Conservation (phyloP, 2,888 invertebrate genomes). For the Amblyteles armatorius region DNA sequence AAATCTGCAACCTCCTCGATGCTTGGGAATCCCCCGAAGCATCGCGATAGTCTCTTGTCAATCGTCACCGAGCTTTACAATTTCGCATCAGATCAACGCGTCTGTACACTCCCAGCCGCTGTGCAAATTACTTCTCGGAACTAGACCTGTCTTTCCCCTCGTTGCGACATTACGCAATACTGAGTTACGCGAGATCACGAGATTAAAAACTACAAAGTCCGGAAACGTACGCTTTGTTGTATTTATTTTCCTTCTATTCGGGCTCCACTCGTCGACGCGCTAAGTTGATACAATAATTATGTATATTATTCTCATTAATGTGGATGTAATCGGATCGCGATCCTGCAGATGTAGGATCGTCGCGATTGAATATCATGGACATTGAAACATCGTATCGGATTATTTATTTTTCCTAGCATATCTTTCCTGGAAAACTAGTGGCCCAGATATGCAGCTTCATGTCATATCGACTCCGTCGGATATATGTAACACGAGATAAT, state of each 20-base stretch:
- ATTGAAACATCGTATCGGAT: conserved; percentile 27
- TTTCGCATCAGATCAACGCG: not conserved
- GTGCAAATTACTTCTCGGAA: conserved; percentile 59
- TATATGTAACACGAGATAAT: not conserved
- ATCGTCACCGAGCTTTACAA: conserved; percentile 19
- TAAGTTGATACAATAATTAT: conserved; percentile 16
- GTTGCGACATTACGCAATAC: conserved; percentile 43
- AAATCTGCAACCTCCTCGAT: no score
- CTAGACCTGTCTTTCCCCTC: conserved; percentile 20
- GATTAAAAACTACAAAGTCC: conserved; percentile 39
- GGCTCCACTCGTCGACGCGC: conserved; percentile 4
- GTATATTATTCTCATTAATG: not conserved
- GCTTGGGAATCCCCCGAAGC: not conserved
- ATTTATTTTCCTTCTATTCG: not conserved
- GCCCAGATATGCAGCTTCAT: not conserved
- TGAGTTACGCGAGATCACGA: conserved; percentile 50
- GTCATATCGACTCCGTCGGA: not conserved
- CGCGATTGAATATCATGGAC: conserved; percentile 26
- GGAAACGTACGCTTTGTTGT: conserved; percentile 6
- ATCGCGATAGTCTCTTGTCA: conserved; percentile 1
- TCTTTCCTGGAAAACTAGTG: not conserved
- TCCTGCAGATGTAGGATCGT: not conserved
- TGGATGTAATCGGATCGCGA: conserved; percentile 12
- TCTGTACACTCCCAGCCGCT: conserved; percentile 11
- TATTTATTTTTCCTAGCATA: not conserved